phyloP scores from a whole-genome alignment of 2,113 vertebrate genomes.

The Lagopus muta region DNA sequence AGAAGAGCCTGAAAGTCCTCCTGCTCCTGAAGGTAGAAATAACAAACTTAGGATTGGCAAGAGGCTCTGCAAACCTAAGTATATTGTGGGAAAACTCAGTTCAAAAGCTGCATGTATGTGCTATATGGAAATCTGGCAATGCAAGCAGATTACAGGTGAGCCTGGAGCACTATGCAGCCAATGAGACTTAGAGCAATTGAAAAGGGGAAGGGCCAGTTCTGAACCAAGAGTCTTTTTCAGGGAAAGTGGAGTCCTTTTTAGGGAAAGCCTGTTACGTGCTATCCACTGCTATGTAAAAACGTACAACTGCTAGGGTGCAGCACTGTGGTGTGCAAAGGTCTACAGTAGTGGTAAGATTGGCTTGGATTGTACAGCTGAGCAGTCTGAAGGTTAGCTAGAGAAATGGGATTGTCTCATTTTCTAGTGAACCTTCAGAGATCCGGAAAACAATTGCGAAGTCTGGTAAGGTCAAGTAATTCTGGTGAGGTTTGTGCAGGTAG shows the following conservation, averaged over 20 bases:
- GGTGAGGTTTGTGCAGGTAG: background rate
- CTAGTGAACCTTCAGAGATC: background rate
- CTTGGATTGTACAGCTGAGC: background rate
- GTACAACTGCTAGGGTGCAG: background rate
- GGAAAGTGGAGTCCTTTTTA: background rate
- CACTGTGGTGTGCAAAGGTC: background rate
- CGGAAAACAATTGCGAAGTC: background rate
- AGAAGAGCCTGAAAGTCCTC: background rate
- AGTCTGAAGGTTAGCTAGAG: background rate
- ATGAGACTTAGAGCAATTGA: background rate
- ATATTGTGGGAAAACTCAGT: background rate
- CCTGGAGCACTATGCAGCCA: background rate
- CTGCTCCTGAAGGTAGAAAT: background rate
- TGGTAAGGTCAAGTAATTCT: background rate
- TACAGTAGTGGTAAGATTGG: background rate
- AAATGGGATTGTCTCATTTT: background rate
- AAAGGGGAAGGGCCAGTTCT: background rate
- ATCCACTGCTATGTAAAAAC: background rate
- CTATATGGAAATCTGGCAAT: background rate
- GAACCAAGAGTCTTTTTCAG: background rate
- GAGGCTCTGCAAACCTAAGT: background rate
- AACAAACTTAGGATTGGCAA: background rate
- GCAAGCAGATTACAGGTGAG: background rate
- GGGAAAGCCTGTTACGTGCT: background rate
- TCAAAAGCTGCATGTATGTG: background rate